Percentiles rank a stretch among this genome's conserved stretches.
Evolutionary conservation across 2,888 invertebrate species (phyloP).

Genomic region (Salticus scenicus): DNA sequence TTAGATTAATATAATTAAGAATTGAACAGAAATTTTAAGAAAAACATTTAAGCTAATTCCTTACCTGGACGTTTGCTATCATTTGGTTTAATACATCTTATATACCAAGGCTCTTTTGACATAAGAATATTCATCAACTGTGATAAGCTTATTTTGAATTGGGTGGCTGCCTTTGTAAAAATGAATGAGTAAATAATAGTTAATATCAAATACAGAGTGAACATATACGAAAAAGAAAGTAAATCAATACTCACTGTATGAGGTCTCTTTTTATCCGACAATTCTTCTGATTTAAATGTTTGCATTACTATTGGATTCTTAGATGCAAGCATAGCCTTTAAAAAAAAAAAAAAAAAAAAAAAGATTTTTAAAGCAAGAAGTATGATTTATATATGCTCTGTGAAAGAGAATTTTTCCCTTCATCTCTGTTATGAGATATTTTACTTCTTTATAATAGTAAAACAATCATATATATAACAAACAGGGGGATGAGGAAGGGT

Average conservation of each 20-base stretch:
- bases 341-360: background rate
- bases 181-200: conserved; percentile 12
- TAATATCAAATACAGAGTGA: background rate
- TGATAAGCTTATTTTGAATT: conserved; percentile 90
- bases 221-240: background rate
- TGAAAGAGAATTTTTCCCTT: too few species aligned
- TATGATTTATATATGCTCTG: too few species aligned
- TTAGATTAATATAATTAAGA: background rate
- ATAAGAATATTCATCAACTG: conserved; percentile 91
- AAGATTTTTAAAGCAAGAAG: too few species aligned
- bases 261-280: conserved; percentile 82
- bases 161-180: conserved; percentile 82
- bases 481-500: too few species aligned
- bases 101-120: conserved; percentile 94
- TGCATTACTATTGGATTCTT: conserved; percentile 81
- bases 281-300: conserved; percentile 73
- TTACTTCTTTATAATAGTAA: too few species aligned
- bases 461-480: too few species aligned
- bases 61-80: conserved; percentile 83
- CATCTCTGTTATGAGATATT: too few species aligned
- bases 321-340: conserved; percentile 83
- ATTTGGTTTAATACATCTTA: conserved; percentile 95
- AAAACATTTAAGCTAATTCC: too few species aligned
- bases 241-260: conserved; percentile 80
- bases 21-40: background rate